Percentiles rank a stretch among this genome's conserved stretches.
Evolutionary conservation across 2,888 invertebrate species (phyloP).

Genomic region (Odontothrips loti): DNA sequence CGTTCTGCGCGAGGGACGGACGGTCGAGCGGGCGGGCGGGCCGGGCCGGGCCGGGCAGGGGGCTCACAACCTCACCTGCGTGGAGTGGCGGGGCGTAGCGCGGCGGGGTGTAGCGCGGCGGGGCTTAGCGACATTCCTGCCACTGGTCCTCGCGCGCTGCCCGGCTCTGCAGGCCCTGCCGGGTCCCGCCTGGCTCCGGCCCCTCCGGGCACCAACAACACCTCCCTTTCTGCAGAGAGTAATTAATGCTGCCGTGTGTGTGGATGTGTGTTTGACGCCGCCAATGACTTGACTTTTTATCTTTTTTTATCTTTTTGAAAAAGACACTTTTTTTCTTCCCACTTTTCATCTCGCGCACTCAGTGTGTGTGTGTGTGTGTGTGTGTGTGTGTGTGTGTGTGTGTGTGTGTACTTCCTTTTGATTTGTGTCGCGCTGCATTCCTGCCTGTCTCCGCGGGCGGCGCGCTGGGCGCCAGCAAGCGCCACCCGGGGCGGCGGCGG

Average conservation of each 20-base stretch:
- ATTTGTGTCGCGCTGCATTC: constrained; percentile 5
- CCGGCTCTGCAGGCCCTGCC: no score
- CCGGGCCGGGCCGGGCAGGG: background rate
- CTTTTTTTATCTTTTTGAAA: background rate
- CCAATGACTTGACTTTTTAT: background rate
- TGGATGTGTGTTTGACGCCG: background rate
- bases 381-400: no score
- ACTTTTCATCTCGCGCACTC: background rate
- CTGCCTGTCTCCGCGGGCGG: background rate
- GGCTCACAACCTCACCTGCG: background rate
- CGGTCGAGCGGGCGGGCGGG: no score
- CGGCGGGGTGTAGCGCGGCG: background rate
- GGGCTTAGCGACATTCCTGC: background rate
- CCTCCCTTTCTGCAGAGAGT: background rate
- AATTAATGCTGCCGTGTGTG: constrained; percentile 3
- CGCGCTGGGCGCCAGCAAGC: background rate
- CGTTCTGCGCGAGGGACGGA: no score
- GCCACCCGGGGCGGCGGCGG: background rate
- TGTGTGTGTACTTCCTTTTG: background rate
- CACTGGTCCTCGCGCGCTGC: background rate
- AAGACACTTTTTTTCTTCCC: background rate
- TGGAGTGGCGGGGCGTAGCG: background rate
- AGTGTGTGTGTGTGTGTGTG: no score
- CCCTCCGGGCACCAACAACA: background rate
- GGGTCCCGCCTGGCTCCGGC: background rate